Percentiles rank a stretch among this genome's conserved stretches.
phyloP scores from a whole-genome alignment of 1,140 invertebrate species.

The Rhagoletis pomonella region DNA sequence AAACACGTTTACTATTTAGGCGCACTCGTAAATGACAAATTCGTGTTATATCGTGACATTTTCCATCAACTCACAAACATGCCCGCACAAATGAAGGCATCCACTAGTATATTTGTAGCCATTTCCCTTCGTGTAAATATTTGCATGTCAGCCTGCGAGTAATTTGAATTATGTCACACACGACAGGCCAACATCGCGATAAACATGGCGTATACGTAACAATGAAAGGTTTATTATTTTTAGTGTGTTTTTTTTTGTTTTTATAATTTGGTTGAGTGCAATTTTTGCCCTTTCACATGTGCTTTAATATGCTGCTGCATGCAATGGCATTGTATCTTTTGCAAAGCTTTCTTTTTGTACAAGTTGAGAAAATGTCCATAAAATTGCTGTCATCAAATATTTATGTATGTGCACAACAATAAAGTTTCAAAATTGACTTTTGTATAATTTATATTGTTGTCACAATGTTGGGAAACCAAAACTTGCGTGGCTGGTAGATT shows the following conservation, averaged over 20 bases:
- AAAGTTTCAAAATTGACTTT: slow-evolving; percentile 25
- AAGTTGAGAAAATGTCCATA: neutral
- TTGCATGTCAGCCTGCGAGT: slow-evolving; percentile 31
- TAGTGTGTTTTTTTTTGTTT: too few species aligned
- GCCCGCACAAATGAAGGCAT: neutral
- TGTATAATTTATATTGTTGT: slow-evolving; percentile 21
- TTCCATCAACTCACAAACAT: slow-evolving; percentile 1
- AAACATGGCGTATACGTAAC: slow-evolving; percentile 40
- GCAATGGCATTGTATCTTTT: neutral
- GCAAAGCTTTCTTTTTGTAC: neutral
- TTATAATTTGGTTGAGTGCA: too few species aligned
- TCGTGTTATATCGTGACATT: slow-evolving; percentile 41
- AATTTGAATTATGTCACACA: slow-evolving; percentile 41
- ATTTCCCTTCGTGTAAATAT: too few species aligned
- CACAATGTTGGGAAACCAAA: slow-evolving; percentile 4
- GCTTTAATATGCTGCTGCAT: neutral
- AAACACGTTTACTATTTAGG: slow-evolving; percentile 40
- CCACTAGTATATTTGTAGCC: too few species aligned
- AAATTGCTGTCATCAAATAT: slow-evolving; percentile 19
- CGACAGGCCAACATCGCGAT: neutral
- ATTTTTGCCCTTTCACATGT: neutral
- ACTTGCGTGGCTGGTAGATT: neutral
- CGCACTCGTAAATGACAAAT: slow-evolving; percentile 49
- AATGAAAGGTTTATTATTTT: neutral
- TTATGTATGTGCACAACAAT: slow-evolving; percentile 13